Conservation (phyloP, 2,888 invertebrate species). For the Atethmia centrago region DNA sequence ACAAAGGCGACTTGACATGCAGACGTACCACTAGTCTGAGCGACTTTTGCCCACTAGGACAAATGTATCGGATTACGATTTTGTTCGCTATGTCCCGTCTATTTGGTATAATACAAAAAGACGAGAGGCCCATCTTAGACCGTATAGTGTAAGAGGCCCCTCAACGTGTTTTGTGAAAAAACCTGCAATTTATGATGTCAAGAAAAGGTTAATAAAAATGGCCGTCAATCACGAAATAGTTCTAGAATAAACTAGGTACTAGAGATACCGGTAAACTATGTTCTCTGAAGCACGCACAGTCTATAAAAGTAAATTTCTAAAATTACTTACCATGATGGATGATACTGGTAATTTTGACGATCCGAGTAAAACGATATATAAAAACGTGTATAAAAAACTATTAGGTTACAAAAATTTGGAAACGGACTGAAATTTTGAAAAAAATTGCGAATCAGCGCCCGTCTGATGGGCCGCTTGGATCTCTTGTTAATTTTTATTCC, state of each 20-base stretch:
- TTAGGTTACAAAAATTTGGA: conserved; percentile 82
- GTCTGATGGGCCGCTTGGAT: conserved; percentile 81
- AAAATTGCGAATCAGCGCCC: conserved; percentile 83
- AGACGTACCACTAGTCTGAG: too few relatives aligned
- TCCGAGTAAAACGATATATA: conserved; percentile 70
- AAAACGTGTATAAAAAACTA: conserved; percentile 77
- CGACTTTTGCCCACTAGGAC: too few relatives aligned
- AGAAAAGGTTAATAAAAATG: conserved; percentile 24
- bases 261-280: neutral
- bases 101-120: too few relatives aligned
- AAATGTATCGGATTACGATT: too few relatives aligned
- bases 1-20: too few relatives aligned
- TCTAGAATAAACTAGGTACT: conserved; percentile 1
- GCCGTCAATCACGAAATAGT: conserved; percentile 24
- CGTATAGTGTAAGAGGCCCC: too few relatives aligned
- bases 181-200: neutral
- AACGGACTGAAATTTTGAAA: conserved; percentile 85
- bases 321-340: conserved; percentile 85
- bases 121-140: neutral
- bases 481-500: conserved; percentile 80
- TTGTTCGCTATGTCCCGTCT: too few relatives aligned
- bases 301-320: conserved; percentile 22
- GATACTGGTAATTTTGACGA: conserved; percentile 83
- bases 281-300: conserved; percentile 7
- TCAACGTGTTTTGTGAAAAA: neutral